Percentiles rank a stretch among this genome's conserved stretches.
Evolutionary conservation across 2,888 invertebrate genomes (phyloP).

Genomic region (Ophonus ardosiacus): DNA sequence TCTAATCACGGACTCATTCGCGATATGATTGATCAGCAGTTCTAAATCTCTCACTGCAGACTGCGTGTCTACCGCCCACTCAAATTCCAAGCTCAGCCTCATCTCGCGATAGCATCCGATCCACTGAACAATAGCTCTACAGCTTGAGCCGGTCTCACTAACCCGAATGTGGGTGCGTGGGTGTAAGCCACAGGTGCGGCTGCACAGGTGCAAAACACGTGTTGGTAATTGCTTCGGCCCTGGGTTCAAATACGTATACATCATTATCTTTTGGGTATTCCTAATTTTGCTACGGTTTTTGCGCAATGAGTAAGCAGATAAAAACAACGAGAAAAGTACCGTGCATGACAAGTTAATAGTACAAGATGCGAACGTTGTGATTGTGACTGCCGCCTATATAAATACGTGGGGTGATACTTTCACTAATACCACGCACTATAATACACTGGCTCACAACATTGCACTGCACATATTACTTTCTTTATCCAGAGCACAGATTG

Average conservation of each 20-base stretch:
- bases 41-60: conserved; percentile 45
- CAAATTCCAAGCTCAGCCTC: conserved; percentile 14
- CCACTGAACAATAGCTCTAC: no score
- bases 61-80: conserved; percentile 60
- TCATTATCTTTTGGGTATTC: conserved; percentile 36
- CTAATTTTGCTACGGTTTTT: conserved; percentile 39
- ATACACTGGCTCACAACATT: no score
- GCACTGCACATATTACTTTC: background rate
- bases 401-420: background rate
- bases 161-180: conserved; percentile 43
- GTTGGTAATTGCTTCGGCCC: conserved; percentile 19
- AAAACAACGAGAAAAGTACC: no score
- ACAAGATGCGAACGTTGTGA: no score
- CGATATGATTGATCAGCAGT: conserved; percentile 5
- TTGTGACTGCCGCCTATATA: background rate
- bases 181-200: conserved; percentile 18
- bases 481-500: background rate
- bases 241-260: background rate
- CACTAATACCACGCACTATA: background rate
- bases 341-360: no score
- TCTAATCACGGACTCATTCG: background rate
- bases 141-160: conserved; percentile 3
- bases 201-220: conserved; percentile 16
- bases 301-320: conserved; percentile 9
- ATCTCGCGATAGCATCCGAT: no score